Percentiles rank a stretch among this genome's conserved stretches.
Evolutionary conservation across 1,140 invertebrate species (phyloP).

Genomic region (Drosophila mayri): DNA sequence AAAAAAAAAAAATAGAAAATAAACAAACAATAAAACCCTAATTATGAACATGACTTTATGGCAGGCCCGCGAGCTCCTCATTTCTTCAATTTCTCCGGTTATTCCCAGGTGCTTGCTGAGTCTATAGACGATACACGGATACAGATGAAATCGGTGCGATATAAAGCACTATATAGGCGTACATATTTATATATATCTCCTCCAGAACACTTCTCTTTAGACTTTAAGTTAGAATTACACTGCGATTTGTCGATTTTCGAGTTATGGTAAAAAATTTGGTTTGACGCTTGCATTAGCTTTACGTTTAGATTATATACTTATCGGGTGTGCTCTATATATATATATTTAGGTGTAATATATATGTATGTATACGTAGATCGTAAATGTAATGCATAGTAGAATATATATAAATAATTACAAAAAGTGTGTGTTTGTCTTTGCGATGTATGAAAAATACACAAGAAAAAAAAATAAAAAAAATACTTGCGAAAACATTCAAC

Average conservation of each 20-base stretch:
- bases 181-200: conserved; percentile 13
- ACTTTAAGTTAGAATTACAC: conserved; percentile 70
- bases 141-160: conserved; percentile 28
- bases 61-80: conserved; percentile 47
- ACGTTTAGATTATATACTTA: conserved; percentile 50
- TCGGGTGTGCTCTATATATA: conserved; percentile 20
- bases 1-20: conserved; percentile 66
- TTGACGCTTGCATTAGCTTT: conserved; percentile 67
- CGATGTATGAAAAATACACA: conserved; percentile 15
- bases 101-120: conserved; percentile 23
- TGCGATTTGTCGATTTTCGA: conserved; percentile 25
- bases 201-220: conserved; percentile 46
- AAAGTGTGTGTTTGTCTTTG: conserved; percentile 31
- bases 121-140: conserved; percentile 17
- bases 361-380: conserved; percentile 6
- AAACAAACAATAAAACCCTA: conserved; percentile 62
- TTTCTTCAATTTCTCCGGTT: not conserved
- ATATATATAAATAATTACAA: conserved; percentile 62
- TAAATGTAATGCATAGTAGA: conserved; percentile 20
- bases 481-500: conserved; percentile 33
- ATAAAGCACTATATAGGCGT: conserved; percentile 17
- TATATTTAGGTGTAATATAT: conserved; percentile 39
- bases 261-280: conserved; percentile 70
- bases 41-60: conserved; percentile 81
- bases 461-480: conserved; percentile 19